Evolutionary conservation across 2,888 invertebrate genomes (phyloP), one percentile per base, ranked within the genome.

Genomic region (Andricus quercusramuli): DNA sequence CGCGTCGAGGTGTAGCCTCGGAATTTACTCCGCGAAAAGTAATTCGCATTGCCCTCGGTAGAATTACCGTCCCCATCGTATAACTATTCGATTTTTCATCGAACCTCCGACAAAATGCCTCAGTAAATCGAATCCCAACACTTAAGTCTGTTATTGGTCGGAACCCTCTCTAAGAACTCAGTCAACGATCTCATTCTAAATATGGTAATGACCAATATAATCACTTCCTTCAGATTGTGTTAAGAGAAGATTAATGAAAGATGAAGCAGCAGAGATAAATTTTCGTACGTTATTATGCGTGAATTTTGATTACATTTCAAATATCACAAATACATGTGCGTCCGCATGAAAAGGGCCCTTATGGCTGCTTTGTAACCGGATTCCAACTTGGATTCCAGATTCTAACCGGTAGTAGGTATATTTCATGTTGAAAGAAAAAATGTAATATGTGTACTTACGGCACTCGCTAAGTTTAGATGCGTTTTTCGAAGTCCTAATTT

Each of bases 31-130:
- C 25, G 77, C 68, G 77, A 78, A 78, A 65, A 66, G 64, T 66
- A 65, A 66, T 65, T 65, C 65, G 62, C 68, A 80, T 64, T 62
- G 74, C 78, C 44, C 32, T 78, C 81, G 81, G 84, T 83, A 83
- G 32, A 74, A 74, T 74, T 56, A 56, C 56, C 74, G 56, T 74
- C 56, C 32, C n/a, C 74, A 32, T 56, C 74, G 32, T 74, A 74
- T 32, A 56, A 20, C 32, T 25, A 51, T 56, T 74, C 56, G 56
- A 74, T 74, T 56, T 74, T 74, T 74, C 74, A 74, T 56, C n/a
- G 70, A 32, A n/a, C 56, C 74, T n/a, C 47, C 56, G 29, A 70
- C n/a, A 74, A 74, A 56, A 56, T 32, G 56, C 70, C 56, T 29
- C 32, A 51, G 51, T 11, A 74, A 74, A 74, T 74, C 70, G 70